phyloP scores from a whole-genome alignment of 2,113 vertebrate species.

The Blennius ocellaris region DNA sequence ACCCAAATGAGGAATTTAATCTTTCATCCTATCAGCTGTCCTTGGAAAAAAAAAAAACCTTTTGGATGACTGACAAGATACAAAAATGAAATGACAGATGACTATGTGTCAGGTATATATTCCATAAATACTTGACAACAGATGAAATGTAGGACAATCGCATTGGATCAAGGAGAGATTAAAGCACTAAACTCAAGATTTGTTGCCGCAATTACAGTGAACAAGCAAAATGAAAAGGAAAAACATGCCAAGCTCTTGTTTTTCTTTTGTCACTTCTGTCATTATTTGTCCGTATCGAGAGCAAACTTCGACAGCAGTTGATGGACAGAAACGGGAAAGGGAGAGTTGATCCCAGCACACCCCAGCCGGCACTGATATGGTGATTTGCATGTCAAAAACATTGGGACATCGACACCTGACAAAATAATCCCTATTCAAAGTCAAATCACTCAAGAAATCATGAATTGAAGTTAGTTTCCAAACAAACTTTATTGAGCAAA shows the following conservation, averaged over 20 bases:
- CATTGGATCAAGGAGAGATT: slow-evolving; percentile 28
- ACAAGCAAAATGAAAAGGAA: slow-evolving; percentile 23
- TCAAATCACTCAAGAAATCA: background rate
- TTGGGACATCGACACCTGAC: background rate
- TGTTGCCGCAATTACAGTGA: slow-evolving; percentile 34
- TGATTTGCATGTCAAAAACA: slow-evolving; percentile 21
- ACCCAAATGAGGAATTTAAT: slow-evolving; percentile 12
- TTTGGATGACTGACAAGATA: slow-evolving; percentile 23
- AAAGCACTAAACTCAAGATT: slow-evolving; percentile 37
- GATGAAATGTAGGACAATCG: slow-evolving; percentile 13
- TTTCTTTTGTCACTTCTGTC: slow-evolving; percentile 21
- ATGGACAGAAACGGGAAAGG: slow-evolving; percentile 10
- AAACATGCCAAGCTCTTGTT: slow-evolving; percentile 6
- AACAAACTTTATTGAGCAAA: background rate
- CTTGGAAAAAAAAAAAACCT: background rate
- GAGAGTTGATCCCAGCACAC: slow-evolving; percentile 1
- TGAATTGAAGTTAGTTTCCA: background rate
- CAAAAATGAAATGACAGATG: slow-evolving; percentile 34
- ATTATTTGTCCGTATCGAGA: slow-evolving; percentile 8
- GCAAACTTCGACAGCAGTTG: background rate
- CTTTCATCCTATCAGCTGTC: background rate
- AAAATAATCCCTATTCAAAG: background rate
- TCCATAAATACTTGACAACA: slow-evolving; percentile 50
- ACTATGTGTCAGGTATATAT: slow-evolving; percentile 25
- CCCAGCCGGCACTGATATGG: background rate